Percentiles rank a stretch among this genome's conserved stretches.
Conservation (phyloP, 2,888 invertebrate species). For the Pseudococcus viburni region DNA sequence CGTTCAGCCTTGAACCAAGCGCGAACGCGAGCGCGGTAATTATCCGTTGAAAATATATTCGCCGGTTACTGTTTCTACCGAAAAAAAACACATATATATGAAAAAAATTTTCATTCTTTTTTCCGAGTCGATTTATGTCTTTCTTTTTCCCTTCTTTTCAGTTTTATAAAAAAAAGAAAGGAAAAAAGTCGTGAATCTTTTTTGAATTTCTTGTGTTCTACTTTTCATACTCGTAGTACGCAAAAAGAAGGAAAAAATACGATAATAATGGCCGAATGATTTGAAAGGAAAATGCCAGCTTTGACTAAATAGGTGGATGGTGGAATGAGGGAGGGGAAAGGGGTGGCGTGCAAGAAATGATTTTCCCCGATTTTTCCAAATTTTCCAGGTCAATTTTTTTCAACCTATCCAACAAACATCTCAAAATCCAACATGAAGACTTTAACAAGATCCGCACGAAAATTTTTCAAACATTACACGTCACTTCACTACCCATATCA, state of each 20-base stretch:
- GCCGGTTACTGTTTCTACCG: slow-evolving; percentile 26
- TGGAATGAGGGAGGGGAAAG: too few relatives aligned
- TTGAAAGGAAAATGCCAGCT: neutral
- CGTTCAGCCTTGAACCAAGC: slow-evolving; percentile 45
- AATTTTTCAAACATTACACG: too few relatives aligned
- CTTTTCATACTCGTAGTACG: neutral
- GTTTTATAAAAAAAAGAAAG: neutral
- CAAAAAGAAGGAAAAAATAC: neutral
- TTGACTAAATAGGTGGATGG: too few relatives aligned
- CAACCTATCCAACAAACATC: too few relatives aligned
- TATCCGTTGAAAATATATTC: slow-evolving; percentile 39
- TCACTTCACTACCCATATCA: too few relatives aligned
- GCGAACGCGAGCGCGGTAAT: slow-evolving; percentile 34
- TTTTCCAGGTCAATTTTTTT: too few relatives aligned
- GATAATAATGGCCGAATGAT: neutral
- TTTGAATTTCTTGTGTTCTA: neutral
- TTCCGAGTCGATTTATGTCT: neutral
- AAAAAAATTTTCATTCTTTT: slow-evolving; percentile 2
- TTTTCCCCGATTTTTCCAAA: too few relatives aligned
- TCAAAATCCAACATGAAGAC: too few relatives aligned
- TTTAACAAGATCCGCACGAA: too few relatives aligned
- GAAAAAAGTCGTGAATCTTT: neutral
- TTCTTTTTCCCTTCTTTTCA: neutral
- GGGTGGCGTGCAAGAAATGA: too few relatives aligned
- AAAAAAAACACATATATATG: neutral